These are phyloP conservation scores for Ametastegia equiseti DNA, from an alignment of 2,888 invertebrate species.

Conservation along the genomic window DNA sequence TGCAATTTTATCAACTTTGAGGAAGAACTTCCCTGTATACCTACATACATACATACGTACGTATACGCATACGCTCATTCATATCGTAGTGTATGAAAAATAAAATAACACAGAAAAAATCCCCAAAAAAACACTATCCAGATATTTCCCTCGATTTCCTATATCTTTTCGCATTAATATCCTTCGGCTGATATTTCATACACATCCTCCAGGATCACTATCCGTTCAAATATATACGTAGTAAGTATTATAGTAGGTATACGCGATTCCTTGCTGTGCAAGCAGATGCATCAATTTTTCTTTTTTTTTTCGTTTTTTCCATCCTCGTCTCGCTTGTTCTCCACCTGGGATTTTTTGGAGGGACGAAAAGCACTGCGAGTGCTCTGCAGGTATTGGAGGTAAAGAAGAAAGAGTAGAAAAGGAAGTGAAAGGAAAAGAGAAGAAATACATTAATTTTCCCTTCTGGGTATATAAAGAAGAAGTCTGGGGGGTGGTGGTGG, in stretches of 20 bases:
- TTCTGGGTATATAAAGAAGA: background rate
- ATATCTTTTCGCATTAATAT: too few species aligned
- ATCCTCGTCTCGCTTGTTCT: background rate
- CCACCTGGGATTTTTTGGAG: conserved; percentile 7
- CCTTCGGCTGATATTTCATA: too few species aligned
- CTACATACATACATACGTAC: too few species aligned
- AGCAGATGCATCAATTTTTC: background rate
- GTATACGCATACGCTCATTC: too few species aligned
- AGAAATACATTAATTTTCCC: conserved; percentile 30
- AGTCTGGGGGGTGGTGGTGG: conserved; percentile 6
- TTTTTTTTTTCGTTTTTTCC: background rate
- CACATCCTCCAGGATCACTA: too few species aligned
- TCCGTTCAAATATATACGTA: too few species aligned
- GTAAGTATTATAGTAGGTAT: too few species aligned
- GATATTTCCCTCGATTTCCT: too few species aligned
- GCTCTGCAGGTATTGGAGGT: background rate
- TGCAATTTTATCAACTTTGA: background rate
- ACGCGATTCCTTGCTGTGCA: too few species aligned
- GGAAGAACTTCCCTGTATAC: background rate
- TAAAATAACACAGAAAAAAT: too few species aligned
- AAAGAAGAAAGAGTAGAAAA: background rate
- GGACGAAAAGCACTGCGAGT: background rate
- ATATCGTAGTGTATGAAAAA: background rate
- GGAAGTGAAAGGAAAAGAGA: background rate
- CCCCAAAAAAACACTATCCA: too few species aligned